Evolutionary conservation across 1,140 invertebrate genomes (phyloP).

Genomic region (Ceratina calcarata): DNA sequence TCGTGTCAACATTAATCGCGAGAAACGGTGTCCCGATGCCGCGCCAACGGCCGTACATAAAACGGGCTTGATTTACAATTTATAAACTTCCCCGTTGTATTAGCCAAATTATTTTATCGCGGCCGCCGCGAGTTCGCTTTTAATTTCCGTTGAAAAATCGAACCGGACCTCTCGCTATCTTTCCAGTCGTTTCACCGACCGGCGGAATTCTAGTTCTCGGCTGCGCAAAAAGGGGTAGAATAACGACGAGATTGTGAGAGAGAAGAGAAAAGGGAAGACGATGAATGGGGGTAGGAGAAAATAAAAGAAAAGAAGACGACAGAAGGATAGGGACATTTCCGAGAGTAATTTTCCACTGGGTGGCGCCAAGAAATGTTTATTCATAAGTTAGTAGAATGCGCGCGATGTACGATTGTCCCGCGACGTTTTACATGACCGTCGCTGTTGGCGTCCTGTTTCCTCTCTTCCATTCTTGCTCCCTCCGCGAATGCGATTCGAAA

Average conservation of each 20-base stretch:
- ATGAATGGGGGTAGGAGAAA: neutral
- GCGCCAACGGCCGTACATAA: neutral
- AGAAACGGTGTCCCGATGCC: constrained; percentile 17
- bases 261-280: neutral
- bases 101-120: constrained; percentile 20
- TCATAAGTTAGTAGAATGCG: constrained; percentile 72
- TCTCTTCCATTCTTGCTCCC: constrained; percentile 17
- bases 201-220: neutral
- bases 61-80: constrained; percentile 30
- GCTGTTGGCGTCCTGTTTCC: constrained; percentile 9
- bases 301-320: constrained; percentile 11
- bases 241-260: neutral
- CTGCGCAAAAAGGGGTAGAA: neutral
- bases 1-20: constrained; percentile 40
- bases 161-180: neutral
- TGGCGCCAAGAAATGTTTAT: constrained; percentile 73
- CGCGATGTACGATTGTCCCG: constrained; percentile 68
- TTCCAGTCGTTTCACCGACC: neutral
- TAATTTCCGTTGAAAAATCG: constrained; percentile 4
- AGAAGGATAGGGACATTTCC: constrained; percentile 61
- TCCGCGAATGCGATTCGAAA: constrained; percentile 18
- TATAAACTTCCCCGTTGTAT: constrained; percentile 21
- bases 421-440: constrained; percentile 53
- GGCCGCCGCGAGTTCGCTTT: neutral
- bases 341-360: constrained; percentile 72